These are phyloP conservation scores for Iphiclides podalirius DNA, from an alignment of 2,888 invertebrate species.

Conservation along the genomic window DNA sequence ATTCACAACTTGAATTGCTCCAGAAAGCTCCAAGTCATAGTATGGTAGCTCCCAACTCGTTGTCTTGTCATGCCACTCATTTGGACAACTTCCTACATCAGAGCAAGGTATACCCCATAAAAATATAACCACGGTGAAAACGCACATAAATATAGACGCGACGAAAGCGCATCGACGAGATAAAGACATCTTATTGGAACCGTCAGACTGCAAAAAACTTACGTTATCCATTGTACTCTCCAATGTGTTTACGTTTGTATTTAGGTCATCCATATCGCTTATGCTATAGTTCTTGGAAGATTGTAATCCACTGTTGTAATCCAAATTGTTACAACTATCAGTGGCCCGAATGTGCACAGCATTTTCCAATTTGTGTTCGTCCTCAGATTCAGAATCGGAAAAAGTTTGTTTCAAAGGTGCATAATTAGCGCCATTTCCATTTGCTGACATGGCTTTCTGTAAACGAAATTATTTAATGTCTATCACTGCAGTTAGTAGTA, in stretches of 20 bases:
- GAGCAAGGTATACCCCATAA: constrained; percentile 88
- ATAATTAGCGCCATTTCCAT: constrained; percentile 80
- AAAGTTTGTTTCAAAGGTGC: constrained; percentile 88
- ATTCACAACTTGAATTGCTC: constrained; percentile 84
- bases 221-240: constrained; percentile 75
- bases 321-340: constrained; percentile 66
- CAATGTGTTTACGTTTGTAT: constrained; percentile 66
- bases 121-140: constrained; percentile 86
- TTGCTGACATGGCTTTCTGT: constrained; percentile 59
- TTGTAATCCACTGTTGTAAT: constrained; percentile 67
- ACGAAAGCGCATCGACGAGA: constrained; percentile 84
- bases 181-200: constrained; percentile 82
- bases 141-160: constrained; percentile 84
- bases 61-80: constrained; percentile 78
- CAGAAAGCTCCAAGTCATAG: constrained; percentile 84
- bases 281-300: constrained; percentile 68
- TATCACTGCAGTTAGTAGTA: not conserved
- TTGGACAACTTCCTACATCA: constrained; percentile 83
- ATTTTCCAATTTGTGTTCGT: constrained; percentile 77
- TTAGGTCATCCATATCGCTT: constrained; percentile 72
- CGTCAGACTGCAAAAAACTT: constrained; percentile 69
- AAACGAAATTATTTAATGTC: constrained; percentile 10
- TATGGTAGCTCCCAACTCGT: constrained; percentile 85
- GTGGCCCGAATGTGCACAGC: constrained; percentile 50
- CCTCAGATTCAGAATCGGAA: constrained; percentile 89